Percentiles rank a stretch among this genome's conserved stretches.
Evolutionary conservation across 1,140 invertebrate genomes (phyloP).

Genomic region (Subanguina moxae): DNA sequence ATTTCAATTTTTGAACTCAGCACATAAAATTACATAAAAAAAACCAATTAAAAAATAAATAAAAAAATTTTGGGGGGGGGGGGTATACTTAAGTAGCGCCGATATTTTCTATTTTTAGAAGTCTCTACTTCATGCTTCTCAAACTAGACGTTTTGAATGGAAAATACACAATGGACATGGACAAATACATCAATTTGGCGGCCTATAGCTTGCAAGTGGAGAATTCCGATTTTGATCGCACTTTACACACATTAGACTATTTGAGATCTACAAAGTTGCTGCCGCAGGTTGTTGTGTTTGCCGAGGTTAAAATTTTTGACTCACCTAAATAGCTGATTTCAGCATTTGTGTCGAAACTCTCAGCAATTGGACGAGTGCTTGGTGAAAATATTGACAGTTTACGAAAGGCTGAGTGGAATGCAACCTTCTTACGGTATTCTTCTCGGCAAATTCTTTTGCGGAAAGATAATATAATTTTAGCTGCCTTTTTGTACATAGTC

Average conservation of each 20-base stretch:
- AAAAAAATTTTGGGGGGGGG: too few relatives aligned
- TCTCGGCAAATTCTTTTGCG: too few relatives aligned
- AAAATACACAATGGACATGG: slow-evolving; percentile 26
- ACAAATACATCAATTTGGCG: slow-evolving; percentile 34
- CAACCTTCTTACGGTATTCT: slow-evolving; percentile 37
- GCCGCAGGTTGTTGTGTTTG: slow-evolving; percentile 38
- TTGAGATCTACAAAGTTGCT: slow-evolving; percentile 37
- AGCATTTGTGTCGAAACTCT: slow-evolving; percentile 40
- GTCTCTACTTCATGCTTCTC: slow-evolving; percentile 46
- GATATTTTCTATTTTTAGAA: slow-evolving; percentile 36
- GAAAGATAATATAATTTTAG: too few relatives aligned
- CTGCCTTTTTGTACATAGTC: slow-evolving; percentile 45
- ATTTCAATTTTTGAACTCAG: too few relatives aligned
- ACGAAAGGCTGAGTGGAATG: slow-evolving; percentile 45
- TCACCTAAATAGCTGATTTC: background rate
- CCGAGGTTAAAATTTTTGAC: background rate
- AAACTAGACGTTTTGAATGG: slow-evolving; percentile 48
- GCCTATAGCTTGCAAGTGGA: slow-evolving; percentile 51
- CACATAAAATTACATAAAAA: too few relatives aligned
- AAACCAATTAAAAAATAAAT: too few relatives aligned
- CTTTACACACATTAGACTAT: slow-evolving; percentile 46
- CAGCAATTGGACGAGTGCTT: slow-evolving; percentile 37
- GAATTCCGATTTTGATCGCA: slow-evolving; percentile 42
- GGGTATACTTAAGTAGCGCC: too few relatives aligned
- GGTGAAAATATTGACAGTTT: slow-evolving; percentile 26